Evolutionary conservation across 2,113 vertebrate species (phyloP), one percentile per base, ranked within the genome.

Genomic region (Typhlomys cinereus): DNA sequence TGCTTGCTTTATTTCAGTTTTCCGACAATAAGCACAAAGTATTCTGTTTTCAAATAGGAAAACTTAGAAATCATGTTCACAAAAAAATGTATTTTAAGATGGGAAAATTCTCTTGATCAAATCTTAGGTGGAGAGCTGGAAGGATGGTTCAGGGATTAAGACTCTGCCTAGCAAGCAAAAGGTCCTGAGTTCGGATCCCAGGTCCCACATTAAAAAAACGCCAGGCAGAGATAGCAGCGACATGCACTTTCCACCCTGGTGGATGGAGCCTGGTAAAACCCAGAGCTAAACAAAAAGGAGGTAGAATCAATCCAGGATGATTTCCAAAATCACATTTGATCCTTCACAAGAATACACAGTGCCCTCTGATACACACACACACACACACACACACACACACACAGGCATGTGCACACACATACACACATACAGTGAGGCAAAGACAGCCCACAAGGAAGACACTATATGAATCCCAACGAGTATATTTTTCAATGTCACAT

Each of bases 81-180:
- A 27, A 92, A 92, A n/a, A 44, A 71, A 61, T 80, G 25, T 86
- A 39, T 84, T 80, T 92, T 92, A 91, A 83, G 14, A 70, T 61
- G 59, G 76, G 48, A 15, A 66, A 59, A 27, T 25, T 57, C 54
- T 80, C 61, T 39, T 48, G 66, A 67, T 61, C 62, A 89, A 94
- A 87, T 41, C 21, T 85, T 74, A 83, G 25, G 7, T 67, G 66
- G 44, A 39, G 59, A 11, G 29, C 61, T 1, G 27, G 11, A 39
- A n/a, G 17, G 31, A 21, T 7, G 5, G 59, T 14, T 62, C 10
- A 81, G 41, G 7, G 18, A n/a, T n/a, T n/a, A n/a, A n/a, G n/a
- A n/a, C n/a, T n/a, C 41, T 46, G 44, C 39, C 41, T 81, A 6
- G 57, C 39, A 34, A 81, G 29, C 79, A 23, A n/a, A n/a, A n/a